Conservation (phyloP, 1,140 invertebrate genomes). For the Chionoecetes opilio region DNA sequence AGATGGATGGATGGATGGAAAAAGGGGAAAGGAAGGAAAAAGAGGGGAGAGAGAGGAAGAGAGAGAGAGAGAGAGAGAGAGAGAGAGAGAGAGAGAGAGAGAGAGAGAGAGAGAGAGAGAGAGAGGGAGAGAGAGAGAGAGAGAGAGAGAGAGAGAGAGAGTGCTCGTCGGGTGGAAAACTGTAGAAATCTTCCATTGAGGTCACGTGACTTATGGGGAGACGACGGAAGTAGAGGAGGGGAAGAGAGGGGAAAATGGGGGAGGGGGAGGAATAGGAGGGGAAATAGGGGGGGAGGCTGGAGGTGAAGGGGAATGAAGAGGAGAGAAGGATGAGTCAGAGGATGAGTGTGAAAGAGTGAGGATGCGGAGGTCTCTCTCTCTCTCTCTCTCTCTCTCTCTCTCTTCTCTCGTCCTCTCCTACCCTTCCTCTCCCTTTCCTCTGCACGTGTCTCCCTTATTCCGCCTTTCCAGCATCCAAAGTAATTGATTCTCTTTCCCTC, state of each 20-base stretch:
- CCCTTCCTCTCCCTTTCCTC: not conserved
- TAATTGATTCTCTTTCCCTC: not conserved
- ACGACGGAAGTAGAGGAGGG: not conserved
- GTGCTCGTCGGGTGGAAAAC: not conserved
- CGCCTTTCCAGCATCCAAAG: not conserved
- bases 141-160: conserved; percentile 56
- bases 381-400: conserved; percentile 27
- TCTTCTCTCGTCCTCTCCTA: not conserved
- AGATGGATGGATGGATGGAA: not conserved
- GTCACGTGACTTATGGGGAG: conserved; percentile 12
- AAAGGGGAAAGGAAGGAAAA: not conserved
- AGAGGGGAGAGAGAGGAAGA: not conserved
- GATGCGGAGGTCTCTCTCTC: not conserved
- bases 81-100: conserved; percentile 44
- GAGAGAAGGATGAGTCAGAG: not conserved
- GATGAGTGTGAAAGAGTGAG: not conserved
- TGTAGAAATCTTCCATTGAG: not conserved
- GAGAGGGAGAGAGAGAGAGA: not conserved
- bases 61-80: not conserved
- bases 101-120: conserved; percentile 43
- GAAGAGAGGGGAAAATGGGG: not conserved
- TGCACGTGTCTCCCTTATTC: not conserved
- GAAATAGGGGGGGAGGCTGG: not conserved
- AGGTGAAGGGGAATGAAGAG: not conserved
- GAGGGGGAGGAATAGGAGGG: not conserved